Evolutionary conservation across 2,888 invertebrate species (phyloP), one percentile per base, ranked within the genome.

Genomic region (Thymelicus sylvestris): DNA sequence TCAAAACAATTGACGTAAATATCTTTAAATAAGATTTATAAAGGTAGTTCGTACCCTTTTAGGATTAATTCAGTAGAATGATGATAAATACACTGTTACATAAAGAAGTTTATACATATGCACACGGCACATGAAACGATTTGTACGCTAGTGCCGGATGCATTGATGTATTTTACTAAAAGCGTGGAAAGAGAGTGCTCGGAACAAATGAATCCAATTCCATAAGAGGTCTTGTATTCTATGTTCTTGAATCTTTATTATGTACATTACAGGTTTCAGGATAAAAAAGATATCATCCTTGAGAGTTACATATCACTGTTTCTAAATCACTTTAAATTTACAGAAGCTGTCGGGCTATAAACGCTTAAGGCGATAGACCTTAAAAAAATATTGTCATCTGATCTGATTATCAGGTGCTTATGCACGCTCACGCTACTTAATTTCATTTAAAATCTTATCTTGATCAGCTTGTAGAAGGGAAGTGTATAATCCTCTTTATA

Each of bases 11-110:
- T 48, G 47, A 39, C 50, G 52, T 66, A 66, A 65, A 61, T 67
- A 67, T 12, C 39, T 39, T 19, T 41, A 67, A 61, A 61, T 67
- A 61, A 67, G 61, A 67, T 61, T 67, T 67, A 67, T 67, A 64
- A 62, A 50, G 63, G 52, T 39, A 55, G 24, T 50, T 59, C 59
- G 62, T 48, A 72, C 59, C 39, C 44, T 62, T 62, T 57, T 55
- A 61, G 39, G 57, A 57, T 66, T 57, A 66, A 59, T 63, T 15
- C 63, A 47, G 50, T 66, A 63, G 31, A 61, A 59, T 55, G 24
- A 61, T 41, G 68, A 62, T 63, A 55, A 71, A 71, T 63, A 67
- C 48, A 64, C 13, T 59, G 50, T 31, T 52, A 44, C 13, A 15
- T 57, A 66, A 66, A n/a, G 66, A 7, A 6, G 31, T 2, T 31